Evolutionary conservation across 1,140 invertebrate genomes (phyloP).

Genomic region (Oncopodura yosiiana): DNA sequence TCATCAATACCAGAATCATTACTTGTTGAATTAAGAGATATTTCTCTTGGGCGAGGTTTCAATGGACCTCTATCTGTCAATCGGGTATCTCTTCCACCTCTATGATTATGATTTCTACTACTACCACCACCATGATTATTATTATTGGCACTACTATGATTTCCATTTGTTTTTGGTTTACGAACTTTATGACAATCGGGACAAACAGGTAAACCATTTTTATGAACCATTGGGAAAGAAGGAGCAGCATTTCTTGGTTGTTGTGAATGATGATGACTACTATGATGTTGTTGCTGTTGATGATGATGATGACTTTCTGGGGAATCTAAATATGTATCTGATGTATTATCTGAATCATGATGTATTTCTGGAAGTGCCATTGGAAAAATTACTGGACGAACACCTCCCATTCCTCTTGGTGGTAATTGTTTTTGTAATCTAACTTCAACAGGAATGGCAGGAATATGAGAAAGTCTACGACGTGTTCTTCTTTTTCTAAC

Average conservation of each 20-base stretch:
- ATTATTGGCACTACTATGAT: neutral
- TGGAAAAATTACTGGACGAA: constrained; percentile 33
- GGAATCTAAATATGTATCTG: constrained; percentile 31
- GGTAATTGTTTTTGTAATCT: constrained; percentile 29
- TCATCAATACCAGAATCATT: constrained; percentile 66
- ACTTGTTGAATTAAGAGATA: constrained; percentile 64
- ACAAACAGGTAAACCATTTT: constrained; percentile 24
- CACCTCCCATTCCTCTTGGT: constrained; percentile 5
- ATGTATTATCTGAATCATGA: constrained; percentile 25
- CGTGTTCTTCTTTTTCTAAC: constrained; percentile 36
- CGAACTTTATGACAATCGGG: constrained; percentile 33
- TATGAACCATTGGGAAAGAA: neutral
- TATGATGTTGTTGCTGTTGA: neutral
- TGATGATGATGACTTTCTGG: neutral
- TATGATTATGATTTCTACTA: too few species aligned
- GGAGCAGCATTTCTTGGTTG: constrained; percentile 3
- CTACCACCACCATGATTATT: neutral
- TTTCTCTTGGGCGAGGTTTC: constrained; percentile 48
- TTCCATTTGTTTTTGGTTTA: constrained; percentile 29
- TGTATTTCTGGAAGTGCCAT: constrained; percentile 32
- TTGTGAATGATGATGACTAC: neutral
- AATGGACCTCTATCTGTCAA: constrained; percentile 37
- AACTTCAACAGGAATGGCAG: constrained; percentile 30
- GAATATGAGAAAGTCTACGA: constrained; percentile 24
- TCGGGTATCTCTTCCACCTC: constrained; percentile 23